phyloP scores from a whole-genome alignment of 2,888 invertebrate species.

The Lydus trimaculatus region DNA sequence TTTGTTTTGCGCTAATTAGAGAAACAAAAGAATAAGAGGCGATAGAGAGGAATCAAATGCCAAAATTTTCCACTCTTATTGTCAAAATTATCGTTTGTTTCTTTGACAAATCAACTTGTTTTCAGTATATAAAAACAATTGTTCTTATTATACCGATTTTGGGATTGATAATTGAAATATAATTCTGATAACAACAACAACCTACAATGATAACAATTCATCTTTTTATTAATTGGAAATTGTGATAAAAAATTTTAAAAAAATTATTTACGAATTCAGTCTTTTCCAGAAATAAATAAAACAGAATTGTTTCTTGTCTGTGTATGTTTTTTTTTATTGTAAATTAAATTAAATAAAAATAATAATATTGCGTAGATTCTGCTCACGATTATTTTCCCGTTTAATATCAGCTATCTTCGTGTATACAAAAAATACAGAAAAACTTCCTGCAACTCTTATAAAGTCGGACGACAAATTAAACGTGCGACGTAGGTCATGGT shows the following conservation, averaged over 20 bases:
- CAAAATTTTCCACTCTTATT: not conserved
- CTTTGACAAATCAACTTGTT: not conserved
- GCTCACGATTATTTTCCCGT: not conserved
- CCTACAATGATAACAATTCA: constrained; percentile 10
- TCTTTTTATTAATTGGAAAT: not conserved
- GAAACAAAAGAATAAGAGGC: not conserved
- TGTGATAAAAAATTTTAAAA: not conserved
- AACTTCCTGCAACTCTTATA: not conserved
- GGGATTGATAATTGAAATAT: constrained; percentile 3
- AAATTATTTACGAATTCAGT: not conserved
- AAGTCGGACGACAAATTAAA: not conserved
- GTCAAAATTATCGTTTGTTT: not conserved
- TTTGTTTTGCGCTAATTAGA: not conserved
- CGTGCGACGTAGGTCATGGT: not conserved
- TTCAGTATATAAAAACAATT: not conserved
- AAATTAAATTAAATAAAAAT: not conserved
- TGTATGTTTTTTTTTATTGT: not conserved
- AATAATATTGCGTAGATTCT: constrained; percentile 6
- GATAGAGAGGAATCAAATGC: too few relatives aligned
- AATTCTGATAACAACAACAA: too few relatives aligned
- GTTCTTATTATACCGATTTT: not conserved
- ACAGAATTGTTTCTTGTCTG: not conserved
- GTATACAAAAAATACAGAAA: not conserved
- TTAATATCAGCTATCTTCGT: not conserved
- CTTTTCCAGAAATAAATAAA: not conserved